Percentiles rank a stretch among this genome's conserved stretches.
Conservation (phyloP, 2,888 invertebrate genomes). For the Ophonus ardosiacus region DNA sequence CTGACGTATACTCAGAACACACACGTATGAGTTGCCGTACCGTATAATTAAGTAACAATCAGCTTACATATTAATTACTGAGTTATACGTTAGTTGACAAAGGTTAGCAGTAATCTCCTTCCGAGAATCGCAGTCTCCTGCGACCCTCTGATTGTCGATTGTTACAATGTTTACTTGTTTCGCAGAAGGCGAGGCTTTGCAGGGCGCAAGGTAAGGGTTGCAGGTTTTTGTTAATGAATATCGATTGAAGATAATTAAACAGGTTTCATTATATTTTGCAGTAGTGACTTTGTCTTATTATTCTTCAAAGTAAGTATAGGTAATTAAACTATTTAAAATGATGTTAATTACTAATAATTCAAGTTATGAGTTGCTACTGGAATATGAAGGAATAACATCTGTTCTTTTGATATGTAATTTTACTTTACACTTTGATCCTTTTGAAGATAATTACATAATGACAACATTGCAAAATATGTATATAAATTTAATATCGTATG, state of each 20-base stretch:
- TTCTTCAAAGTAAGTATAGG: background rate
- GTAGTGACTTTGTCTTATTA: constrained; percentile 9
- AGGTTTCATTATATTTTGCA: constrained; percentile 30
- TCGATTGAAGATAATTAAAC: constrained; percentile 15
- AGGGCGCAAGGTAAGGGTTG: constrained; percentile 2
- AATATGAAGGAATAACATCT: background rate
- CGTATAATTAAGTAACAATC: constrained; percentile 52
- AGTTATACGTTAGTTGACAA: constrained; percentile 54
- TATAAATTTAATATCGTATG: too few species aligned
- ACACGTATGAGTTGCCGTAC: background rate
- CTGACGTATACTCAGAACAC: constrained; percentile 40
- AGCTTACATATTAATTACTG: constrained; percentile 57
- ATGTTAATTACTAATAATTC: background rate
- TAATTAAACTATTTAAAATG: background rate
- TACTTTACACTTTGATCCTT: background rate
- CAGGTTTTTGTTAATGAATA: constrained; percentile 35
- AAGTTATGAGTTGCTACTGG: background rate
- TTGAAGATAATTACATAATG: too few species aligned
- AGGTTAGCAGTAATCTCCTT: constrained; percentile 54
- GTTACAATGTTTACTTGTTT: constrained; percentile 30
- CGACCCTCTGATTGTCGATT: constrained; percentile 21
- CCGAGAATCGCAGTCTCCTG: constrained; percentile 47
- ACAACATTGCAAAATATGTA: too few species aligned
- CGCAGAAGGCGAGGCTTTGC: constrained; percentile 22
- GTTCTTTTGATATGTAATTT: background rate